Evolutionary conservation across 2,888 invertebrate species (phyloP).

Genomic region (Cephalotes varians): DNA sequence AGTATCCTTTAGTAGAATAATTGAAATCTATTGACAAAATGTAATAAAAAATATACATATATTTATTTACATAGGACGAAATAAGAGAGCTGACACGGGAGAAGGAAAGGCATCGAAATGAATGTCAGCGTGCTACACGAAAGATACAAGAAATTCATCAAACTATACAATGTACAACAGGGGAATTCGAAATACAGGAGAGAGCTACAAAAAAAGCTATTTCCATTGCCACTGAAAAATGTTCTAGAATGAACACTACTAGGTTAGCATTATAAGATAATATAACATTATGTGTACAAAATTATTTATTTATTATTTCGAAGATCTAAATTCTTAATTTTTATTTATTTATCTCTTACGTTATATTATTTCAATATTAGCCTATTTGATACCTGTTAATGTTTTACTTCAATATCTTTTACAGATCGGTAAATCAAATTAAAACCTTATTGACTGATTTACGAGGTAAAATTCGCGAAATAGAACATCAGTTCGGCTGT

Average conservation of each 20-base stretch:
- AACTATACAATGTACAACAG: conserved; percentile 74
- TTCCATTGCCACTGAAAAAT: conserved; percentile 86
- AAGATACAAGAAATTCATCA: conserved; percentile 67
- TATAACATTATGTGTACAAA: not conserved
- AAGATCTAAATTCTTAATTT: conserved; percentile 22
- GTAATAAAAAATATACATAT: not conserved
- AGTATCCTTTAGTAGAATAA: not conserved
- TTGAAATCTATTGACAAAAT: not conserved
- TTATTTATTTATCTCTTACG: not conserved
- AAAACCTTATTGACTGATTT: conserved; percentile 64
- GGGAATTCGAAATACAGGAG: conserved; percentile 84
- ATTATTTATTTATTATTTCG: not conserved
- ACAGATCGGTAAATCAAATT: conserved; percentile 75
- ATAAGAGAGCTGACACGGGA: conserved; percentile 85
- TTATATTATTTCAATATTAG: not conserved
- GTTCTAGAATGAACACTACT: conserved; percentile 86
- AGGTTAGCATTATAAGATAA: conserved; percentile 83
- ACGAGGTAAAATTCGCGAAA: conserved; percentile 72
- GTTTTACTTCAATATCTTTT: too few species aligned
- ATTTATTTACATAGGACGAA: conserved; percentile 83
- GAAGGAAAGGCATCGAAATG: conserved; percentile 76
- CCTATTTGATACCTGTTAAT: too few species aligned
- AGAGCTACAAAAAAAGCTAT: conserved; percentile 81
- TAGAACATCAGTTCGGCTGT: conserved; percentile 77
- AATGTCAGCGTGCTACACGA: conserved; percentile 64